These are phyloP conservation scores for Eptatretus burgeri DNA, from an alignment of 2,113 vertebrate genomes.

Conservation along the genomic window DNA sequence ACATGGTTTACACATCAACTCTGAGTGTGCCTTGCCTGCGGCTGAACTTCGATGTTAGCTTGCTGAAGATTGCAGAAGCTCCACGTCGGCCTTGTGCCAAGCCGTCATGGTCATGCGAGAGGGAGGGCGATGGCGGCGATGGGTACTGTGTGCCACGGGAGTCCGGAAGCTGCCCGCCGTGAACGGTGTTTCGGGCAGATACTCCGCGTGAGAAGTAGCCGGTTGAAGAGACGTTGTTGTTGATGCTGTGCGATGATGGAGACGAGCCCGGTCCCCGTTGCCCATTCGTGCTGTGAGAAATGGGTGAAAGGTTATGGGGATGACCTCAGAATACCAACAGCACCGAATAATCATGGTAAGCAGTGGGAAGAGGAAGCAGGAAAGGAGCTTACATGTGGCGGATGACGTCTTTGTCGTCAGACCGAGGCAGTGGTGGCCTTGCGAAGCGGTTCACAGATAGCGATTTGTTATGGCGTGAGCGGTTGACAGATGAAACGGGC, in stretches of 20 bases:
- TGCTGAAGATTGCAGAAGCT: background rate
- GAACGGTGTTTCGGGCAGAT: conserved; percentile 6
- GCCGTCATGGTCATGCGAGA: conserved; percentile 4
- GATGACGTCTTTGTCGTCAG: too few relatives aligned
- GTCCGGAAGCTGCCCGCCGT: conserved; percentile 1
- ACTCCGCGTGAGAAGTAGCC: background rate
- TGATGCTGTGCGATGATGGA: conserved; percentile 4
- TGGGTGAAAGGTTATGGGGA: too few relatives aligned
- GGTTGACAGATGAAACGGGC: too few relatives aligned
- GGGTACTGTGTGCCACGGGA: background rate
- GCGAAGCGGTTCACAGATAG: too few relatives aligned
- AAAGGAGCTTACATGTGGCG: too few relatives aligned
- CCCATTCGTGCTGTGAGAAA: background rate
- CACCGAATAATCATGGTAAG: too few relatives aligned
- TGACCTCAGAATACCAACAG: too few relatives aligned
- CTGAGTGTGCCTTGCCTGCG: background rate
- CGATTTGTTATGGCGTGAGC: too few relatives aligned
- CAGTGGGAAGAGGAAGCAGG: too few relatives aligned
- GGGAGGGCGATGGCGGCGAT: conserved; percentile 6
- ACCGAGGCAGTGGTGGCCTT: too few relatives aligned
- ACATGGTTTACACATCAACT: background rate
- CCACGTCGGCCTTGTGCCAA: background rate
- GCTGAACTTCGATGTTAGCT: conserved; percentile 6
- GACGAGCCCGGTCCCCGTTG: background rate
- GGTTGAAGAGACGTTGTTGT: conserved; percentile 4